These are phyloP conservation scores for Drosophila neocordata DNA, from an alignment of 1,140 invertebrate genomes.

Conservation along the genomic window DNA sequence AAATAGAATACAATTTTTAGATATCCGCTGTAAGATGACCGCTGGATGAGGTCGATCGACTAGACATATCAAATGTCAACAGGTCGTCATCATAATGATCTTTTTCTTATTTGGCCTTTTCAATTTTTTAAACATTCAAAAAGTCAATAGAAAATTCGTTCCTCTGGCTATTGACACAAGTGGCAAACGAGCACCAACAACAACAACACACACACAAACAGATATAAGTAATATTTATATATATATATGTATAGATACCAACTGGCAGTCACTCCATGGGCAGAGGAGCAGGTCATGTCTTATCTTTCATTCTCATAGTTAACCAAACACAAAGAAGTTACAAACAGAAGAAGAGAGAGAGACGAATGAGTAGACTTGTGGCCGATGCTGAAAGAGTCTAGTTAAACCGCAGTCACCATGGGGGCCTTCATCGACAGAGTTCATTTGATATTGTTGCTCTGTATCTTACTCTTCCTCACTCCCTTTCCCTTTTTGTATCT, in stretches of 20 bases:
- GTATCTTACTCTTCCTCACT: too few species aligned
- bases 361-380: conserved; percentile 17
- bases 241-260: not conserved
- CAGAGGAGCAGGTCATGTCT: conserved; percentile 57
- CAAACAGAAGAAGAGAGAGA: conserved; percentile 12
- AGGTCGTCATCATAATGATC: conserved; percentile 21
- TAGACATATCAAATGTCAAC: conserved; percentile 67
- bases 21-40: conserved; percentile 59
- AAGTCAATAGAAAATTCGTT: conserved; percentile 61
- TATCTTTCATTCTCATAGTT: conserved; percentile 55
- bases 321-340: conserved; percentile 39
- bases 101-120: conserved; percentile 39
- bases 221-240: not conserved
- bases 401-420: conserved; percentile 67
- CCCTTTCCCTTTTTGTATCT: not conserved
- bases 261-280: conserved; percentile 1
- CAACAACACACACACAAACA: conserved; percentile 4
- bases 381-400: not conserved
- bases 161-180: conserved; percentile 64
- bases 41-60: conserved; percentile 23
- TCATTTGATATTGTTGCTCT: conserved; percentile 70
- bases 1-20: conserved; percentile 40
- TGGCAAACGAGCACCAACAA: conserved; percentile 22
- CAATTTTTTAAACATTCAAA: conserved; percentile 31
- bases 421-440: conserved; percentile 54